Conservation (phyloP, 2,113 vertebrate species). For the Formicarius rufipectus region DNA sequence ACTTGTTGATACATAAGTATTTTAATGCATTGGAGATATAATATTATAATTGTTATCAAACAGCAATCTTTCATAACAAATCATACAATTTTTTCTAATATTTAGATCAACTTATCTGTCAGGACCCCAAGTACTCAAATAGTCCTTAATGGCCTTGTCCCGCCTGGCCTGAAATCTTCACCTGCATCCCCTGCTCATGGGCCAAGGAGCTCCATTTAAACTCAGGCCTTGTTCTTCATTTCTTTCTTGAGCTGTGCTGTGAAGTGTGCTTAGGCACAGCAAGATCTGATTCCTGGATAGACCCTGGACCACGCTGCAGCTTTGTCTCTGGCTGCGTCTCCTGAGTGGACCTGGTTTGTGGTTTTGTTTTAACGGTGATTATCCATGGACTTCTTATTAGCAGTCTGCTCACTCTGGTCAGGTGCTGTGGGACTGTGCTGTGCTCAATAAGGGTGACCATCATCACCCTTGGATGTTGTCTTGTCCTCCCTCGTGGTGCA, state of each 20-base stretch:
- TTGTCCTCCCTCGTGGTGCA: background rate
- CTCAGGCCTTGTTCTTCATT: background rate
- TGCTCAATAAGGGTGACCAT: background rate
- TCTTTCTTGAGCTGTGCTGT: background rate
- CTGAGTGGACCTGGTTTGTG: background rate
- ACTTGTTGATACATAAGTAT: background rate
- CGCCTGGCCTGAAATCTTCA: background rate
- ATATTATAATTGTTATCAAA: background rate
- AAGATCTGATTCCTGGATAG: background rate
- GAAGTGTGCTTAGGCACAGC: background rate
- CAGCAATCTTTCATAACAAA: background rate
- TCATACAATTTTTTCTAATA: background rate
- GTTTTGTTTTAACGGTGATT: background rate
- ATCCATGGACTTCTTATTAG: background rate
- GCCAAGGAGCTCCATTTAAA: background rate
- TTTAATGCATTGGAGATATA: background rate
- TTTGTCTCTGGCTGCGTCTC: background rate
- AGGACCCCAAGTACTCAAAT: background rate
- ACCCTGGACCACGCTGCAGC: background rate
- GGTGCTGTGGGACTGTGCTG: background rate
- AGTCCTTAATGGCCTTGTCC: background rate
- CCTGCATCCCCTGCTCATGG: accelerated
- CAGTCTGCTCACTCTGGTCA: background rate
- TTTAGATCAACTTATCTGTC: background rate
- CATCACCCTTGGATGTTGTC: background rate